A percentile compares a stretch with the other conserved stretches of the same genome.
These are phyloP conservation scores for Rhipidura dahli DNA, from an alignment of 2,113 vertebrate genomes.

Conservation along the genomic window DNA sequence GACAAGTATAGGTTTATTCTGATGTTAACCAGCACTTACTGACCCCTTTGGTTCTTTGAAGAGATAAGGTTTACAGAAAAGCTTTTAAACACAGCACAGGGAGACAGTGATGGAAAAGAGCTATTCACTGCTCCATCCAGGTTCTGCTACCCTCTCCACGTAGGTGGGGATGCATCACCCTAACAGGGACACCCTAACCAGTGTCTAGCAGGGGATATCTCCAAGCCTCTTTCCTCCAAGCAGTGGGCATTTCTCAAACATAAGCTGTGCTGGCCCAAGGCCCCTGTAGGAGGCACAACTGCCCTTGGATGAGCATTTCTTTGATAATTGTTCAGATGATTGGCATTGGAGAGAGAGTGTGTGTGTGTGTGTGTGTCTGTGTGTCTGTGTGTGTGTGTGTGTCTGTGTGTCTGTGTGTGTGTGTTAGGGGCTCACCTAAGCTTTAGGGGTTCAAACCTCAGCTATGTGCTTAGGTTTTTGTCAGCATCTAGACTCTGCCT, in stretches of 20 bases:
- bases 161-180: not conserved
- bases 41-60: not conserved
- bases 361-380: fast-evolving
- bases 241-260: not conserved
- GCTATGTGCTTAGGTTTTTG: not conserved
- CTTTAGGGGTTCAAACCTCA: not conserved
- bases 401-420: no score
- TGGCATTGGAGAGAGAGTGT: not conserved
- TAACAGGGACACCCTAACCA: not conserved
- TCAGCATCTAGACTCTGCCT: not conserved
- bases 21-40: not conserved
- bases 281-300: not conserved
- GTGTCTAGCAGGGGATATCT: not conserved
- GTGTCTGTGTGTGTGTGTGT: fast-evolving
- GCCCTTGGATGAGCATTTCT: not conserved
- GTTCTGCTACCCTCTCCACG: not conserved
- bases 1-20: not conserved
- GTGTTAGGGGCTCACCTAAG: not conserved
- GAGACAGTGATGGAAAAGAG: not conserved
- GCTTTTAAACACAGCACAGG: not conserved
- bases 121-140: not conserved
- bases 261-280: not conserved
- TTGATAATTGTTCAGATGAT: not conserved
- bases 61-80: not conserved
- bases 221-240: not conserved